Percentiles rank a stretch among this genome's conserved stretches.
These are phyloP conservation scores for Perodicticus potto DNA, from an alignment of 2,797 vertebrate genomes.

Conservation along the genomic window DNA sequence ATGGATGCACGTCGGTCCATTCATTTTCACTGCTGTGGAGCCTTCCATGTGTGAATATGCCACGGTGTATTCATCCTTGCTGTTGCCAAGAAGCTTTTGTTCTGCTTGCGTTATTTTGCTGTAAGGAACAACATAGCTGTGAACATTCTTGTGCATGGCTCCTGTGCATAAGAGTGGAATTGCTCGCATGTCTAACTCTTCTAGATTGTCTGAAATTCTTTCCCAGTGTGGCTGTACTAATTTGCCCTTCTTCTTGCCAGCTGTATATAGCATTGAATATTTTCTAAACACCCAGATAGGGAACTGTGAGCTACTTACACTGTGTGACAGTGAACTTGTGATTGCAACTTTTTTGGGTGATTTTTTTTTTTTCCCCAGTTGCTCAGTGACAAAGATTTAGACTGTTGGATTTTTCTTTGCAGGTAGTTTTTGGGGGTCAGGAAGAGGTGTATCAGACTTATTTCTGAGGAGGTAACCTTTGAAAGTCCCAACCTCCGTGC, in stretches of 20 bases:
- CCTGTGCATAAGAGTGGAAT: background rate
- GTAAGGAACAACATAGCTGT: background rate
- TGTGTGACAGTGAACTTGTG: background rate
- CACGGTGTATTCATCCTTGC: background rate
- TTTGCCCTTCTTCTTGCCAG: background rate
- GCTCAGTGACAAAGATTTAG: background rate
- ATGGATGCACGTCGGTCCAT: accelerated
- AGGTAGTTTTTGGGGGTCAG: background rate
- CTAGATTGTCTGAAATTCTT: background rate
- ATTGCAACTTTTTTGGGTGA: background rate
- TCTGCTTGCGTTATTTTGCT: background rate
- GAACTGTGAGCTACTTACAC: background rate
- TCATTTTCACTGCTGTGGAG: background rate
- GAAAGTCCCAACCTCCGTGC: background rate
- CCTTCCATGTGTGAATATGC: background rate
- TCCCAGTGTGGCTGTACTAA: background rate
- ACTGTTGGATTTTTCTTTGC: background rate
- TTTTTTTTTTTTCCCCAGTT: background rate
- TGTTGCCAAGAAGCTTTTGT: background rate
- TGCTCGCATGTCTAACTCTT: background rate
- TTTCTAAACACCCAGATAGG: background rate
- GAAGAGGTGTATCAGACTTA: background rate
- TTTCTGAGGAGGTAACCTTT: background rate
- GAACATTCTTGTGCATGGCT: background rate
- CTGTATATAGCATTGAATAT: background rate